Conservation (phyloP, 2,113 vertebrate species). For the Sialia sialis region DNA sequence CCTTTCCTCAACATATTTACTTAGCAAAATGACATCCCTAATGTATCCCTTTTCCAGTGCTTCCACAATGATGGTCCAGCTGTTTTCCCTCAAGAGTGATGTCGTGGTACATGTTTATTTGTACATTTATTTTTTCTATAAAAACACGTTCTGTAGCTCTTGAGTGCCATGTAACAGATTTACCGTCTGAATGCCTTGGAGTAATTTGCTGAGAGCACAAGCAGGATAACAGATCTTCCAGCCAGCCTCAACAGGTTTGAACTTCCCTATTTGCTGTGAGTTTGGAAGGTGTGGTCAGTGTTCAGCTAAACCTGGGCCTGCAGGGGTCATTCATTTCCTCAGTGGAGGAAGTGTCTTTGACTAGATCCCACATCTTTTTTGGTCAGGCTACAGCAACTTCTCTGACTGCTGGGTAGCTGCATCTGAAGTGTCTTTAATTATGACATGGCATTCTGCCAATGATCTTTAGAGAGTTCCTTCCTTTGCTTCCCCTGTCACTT, state of each 20-base stretch:
- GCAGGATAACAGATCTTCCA: background rate
- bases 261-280: background rate
- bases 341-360: background rate
- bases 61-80: background rate
- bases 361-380: fast-evolving
- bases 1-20: background rate
- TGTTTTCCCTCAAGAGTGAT: background rate
- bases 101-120: background rate
- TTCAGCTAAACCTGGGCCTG: background rate
- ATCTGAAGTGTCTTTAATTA: background rate
- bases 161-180: background rate
- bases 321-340: background rate
- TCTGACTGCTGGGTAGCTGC: background rate
- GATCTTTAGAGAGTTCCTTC: background rate
- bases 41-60: background rate
- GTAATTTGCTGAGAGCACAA: background rate
- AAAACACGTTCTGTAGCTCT: background rate
- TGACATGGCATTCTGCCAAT: background rate
- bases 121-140: background rate
- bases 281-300: background rate
- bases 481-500: background rate
- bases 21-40: background rate
- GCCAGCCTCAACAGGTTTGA: background rate
- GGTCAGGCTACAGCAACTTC: background rate
- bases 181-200: background rate